Evolutionary conservation across 2,113 vertebrate genomes (phyloP), one percentile per base, ranked within the genome.

Genomic region (Lepus europaeus): DNA sequence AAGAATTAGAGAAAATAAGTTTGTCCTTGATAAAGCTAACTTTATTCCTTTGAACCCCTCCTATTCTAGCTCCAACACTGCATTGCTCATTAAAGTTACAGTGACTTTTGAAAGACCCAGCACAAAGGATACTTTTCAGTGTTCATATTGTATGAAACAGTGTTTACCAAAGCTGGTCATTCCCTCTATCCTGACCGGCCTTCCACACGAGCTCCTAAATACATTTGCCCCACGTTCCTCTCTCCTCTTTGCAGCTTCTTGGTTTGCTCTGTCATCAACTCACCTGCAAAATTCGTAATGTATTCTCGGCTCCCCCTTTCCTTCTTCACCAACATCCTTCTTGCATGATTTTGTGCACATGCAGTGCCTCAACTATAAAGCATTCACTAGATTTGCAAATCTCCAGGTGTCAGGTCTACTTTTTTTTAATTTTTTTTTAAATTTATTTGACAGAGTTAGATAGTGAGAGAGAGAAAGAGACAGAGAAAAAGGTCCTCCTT

Each of bases 311-410:
- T 27, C 20, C 9, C 20, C 23, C 78, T 59, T 56, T 88, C 12
- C 39, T 74, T 85, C 63, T 89, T 51, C 89, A 89, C 31, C 9
- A 83, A 85, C 8, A 88, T 16, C 77, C 31, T 53, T 33, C 12
- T 51, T 45, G 6, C 4, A 9, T 31, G 25, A 11, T 73, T 96
- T 73, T 89, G 12, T 39, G 79, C 20, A 87, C 19, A 80, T 1
- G 74, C 1, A 89, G 87, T 17, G 39, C 39, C 33, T 95, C 89
- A 90, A 49, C 25, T 90, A 87, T 63, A 95, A 87, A 63, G 3
- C 64, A 51, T 72, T 93, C 76, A 94, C 27, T 86, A 77, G n/a
- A 81, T 89, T 93, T 14, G 68, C 39, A 76, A 89, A 61, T 85
- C 36, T 90, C 59, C 19, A 90, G 49, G 20, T 29, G 72, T 84